These are phyloP conservation scores for Pasiphila rectangulata DNA, from an alignment of 2,888 invertebrate genomes.

Conservation along the genomic window DNA sequence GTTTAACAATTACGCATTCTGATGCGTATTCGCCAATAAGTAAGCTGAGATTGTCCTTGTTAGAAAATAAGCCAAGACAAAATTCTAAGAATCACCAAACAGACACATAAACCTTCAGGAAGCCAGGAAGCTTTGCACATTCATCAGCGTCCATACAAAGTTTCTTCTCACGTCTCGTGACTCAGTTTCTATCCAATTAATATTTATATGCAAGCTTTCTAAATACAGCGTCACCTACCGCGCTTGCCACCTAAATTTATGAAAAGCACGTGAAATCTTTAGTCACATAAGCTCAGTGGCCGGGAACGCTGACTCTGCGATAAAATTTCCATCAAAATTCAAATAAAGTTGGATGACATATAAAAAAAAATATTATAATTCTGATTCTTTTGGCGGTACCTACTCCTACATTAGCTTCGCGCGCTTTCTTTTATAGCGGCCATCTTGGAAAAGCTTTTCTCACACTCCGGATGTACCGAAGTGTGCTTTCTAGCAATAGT, in stretches of 20 bases:
- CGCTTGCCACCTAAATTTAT: constrained; percentile 67
- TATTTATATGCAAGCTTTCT: constrained; percentile 55
- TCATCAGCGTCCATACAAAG: constrained; percentile 18
- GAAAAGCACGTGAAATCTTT: constrained; percentile 63
- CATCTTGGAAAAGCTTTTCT: constrained; percentile 54
- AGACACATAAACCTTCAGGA: constrained; percentile 6
- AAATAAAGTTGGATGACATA: constrained; percentile 35
- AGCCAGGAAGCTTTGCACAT: neutral
- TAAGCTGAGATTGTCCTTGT: neutral
- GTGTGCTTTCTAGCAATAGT: constrained; percentile 47
- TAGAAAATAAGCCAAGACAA: neutral
- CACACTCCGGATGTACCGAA: constrained; percentile 60
- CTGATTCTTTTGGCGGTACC: constrained; percentile 35
- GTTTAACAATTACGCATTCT: too few relatives aligned
- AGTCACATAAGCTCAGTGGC: constrained; percentile 69
- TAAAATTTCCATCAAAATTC: constrained; percentile 57
- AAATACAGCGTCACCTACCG: constrained; percentile 62
- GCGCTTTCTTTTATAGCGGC: constrained; percentile 58
- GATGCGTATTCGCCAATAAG: neutral
- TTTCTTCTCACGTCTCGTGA: constrained; percentile 20
- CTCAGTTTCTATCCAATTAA: constrained; percentile 33
- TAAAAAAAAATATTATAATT: constrained; percentile 21
- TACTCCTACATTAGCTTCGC: constrained; percentile 48
- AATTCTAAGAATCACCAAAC: constrained; percentile 6
- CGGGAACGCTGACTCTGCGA: constrained; percentile 61